These are phyloP conservation scores for Bos indicus DNA, from an alignment of 2,113 vertebrate species.

Conservation along the genomic window DNA sequence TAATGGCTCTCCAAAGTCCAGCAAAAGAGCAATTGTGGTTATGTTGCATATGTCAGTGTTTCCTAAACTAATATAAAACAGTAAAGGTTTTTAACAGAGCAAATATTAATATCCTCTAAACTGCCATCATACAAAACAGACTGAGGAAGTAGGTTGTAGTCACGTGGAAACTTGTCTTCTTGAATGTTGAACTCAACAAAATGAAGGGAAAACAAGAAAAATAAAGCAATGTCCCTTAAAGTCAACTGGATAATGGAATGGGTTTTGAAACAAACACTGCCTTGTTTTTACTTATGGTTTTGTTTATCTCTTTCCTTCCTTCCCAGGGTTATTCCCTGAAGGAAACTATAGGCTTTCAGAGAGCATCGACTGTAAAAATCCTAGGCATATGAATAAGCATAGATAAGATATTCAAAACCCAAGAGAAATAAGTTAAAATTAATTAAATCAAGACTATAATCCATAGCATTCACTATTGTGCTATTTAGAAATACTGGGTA, in stretches of 20 bases:
- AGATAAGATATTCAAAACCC: neutral
- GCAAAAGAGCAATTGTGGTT: neutral
- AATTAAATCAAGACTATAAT: conserved; percentile 6
- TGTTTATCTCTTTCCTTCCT: neutral
- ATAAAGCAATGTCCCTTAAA: neutral
- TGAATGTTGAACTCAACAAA: neutral
- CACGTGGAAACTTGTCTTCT: neutral
- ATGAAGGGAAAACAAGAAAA: neutral
- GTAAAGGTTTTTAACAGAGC: neutral
- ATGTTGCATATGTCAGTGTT: neutral
- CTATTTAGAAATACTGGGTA: neutral
- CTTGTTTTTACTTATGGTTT: neutral
- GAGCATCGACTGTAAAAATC: neutral
- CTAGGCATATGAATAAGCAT: neutral
- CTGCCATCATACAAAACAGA: neutral
- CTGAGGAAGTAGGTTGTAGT: neutral
- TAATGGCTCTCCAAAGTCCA: neutral
- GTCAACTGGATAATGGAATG: neutral
- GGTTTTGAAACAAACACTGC: neutral
- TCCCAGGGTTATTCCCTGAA: neutral
- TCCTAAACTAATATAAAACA: neutral
- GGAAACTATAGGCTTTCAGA: conserved; percentile 3
- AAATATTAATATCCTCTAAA: neutral
- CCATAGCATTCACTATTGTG: neutral
- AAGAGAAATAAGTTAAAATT: neutral